These are phyloP conservation scores for Dicerorhinus sumatrensis DNA, from an alignment of 2,113 vertebrate genomes.

Conservation along the genomic window DNA sequence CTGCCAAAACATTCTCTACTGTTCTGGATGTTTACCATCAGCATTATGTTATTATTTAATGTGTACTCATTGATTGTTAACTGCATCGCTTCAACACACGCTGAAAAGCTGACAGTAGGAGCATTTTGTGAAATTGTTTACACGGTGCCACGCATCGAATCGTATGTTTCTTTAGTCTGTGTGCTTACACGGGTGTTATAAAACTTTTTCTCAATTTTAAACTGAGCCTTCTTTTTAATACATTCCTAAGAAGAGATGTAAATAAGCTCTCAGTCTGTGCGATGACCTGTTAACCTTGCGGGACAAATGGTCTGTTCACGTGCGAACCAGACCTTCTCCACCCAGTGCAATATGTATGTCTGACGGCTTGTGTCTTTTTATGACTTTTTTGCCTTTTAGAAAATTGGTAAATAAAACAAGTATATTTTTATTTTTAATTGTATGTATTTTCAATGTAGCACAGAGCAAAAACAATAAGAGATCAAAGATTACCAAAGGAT, in stretches of 20 bases:
- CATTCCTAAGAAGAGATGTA: constrained; percentile 78
- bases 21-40: constrained; percentile 53
- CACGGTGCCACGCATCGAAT: constrained; percentile 60
- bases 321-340: constrained; percentile 81
- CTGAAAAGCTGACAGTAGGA: constrained; percentile 78
- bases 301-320: constrained; percentile 73
- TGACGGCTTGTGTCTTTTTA: constrained; percentile 89
- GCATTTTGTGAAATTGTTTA: constrained; percentile 84
- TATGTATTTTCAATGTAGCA: background rate
- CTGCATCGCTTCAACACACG: constrained; percentile 69
- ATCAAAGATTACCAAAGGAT: background rate
- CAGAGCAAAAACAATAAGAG: background rate
- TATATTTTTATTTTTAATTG: constrained; percentile 87
- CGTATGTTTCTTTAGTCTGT: constrained; percentile 74
- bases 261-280: constrained; percentile 74
- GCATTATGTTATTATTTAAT: constrained; percentile 3
- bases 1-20: constrained; percentile 1
- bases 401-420: constrained; percentile 89
- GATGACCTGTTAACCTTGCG: constrained; percentile 74
- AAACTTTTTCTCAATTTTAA: constrained; percentile 82
- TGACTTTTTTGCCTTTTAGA: constrained; percentile 89
- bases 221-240: constrained; percentile 86
- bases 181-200: constrained; percentile 82
- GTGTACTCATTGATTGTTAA: background rate
- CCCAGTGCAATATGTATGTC: constrained; percentile 86